Percentiles rank a stretch among this genome's conserved stretches.
Evolutionary conservation across 2,797 vertebrate genomes (phyloP).

Genomic region (Enoplosus armatus): DNA sequence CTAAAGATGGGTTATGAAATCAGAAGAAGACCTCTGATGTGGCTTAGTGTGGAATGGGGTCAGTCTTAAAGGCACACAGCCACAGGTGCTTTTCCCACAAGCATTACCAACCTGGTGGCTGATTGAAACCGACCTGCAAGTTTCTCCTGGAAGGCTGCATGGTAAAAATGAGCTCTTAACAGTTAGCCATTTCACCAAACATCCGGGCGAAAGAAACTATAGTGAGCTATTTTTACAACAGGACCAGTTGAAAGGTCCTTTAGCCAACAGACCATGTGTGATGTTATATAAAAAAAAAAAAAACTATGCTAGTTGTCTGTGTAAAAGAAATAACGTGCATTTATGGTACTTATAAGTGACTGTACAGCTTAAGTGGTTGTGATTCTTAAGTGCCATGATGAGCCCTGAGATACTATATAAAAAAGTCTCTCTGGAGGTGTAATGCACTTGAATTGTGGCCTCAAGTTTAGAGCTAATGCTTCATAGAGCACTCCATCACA

Average conservation of each 20-base stretch:
- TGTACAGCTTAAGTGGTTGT: slow-evolving; percentile 26
- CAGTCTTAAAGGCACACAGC: slow-evolving; percentile 12
- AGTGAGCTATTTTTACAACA: slow-evolving; percentile 22
- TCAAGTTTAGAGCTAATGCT: slow-evolving; percentile 58
- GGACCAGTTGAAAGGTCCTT: slow-evolving; percentile 10
- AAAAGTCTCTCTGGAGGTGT: slow-evolving; percentile 56
- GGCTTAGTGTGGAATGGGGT: background rate
- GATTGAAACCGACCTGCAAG: background rate
- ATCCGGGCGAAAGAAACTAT: background rate
- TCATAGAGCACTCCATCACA: slow-evolving; percentile 57
- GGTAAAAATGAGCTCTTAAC: slow-evolving; percentile 5
- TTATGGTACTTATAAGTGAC: slow-evolving; percentile 22
- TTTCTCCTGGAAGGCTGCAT: background rate
- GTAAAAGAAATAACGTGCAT: background rate
- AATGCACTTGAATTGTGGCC: slow-evolving; percentile 56
- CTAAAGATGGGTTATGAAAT: slow-evolving; percentile 3
- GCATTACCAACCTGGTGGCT: background rate
- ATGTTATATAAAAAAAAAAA: slow-evolving; percentile 28
- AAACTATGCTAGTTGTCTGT: background rate
- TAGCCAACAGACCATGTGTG: slow-evolving; percentile 10
- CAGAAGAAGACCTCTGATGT: background rate
- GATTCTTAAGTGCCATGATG: slow-evolving; percentile 39
- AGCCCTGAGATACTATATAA: slow-evolving; percentile 23
- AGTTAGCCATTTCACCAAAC: background rate
- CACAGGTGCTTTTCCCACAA: slow-evolving; percentile 10